Percentiles rank a stretch among this genome's conserved stretches.
Conservation (phyloP, 1,140 invertebrate species). For the Drepana arcuata region DNA sequence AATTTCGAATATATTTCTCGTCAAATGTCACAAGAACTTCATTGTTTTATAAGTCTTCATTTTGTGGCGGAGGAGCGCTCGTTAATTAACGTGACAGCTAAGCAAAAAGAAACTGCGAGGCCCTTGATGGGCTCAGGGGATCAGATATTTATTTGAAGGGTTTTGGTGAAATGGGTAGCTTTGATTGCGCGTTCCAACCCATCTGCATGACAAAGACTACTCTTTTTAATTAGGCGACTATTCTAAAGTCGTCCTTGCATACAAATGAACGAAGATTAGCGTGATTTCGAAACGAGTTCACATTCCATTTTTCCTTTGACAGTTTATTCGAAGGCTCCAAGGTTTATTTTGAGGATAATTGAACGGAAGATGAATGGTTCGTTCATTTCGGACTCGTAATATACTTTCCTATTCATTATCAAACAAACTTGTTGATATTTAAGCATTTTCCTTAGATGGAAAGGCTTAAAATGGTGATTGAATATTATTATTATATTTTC, state of each 20-base stretch:
- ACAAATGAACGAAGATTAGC: constrained; percentile 41
- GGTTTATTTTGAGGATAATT: too few relatives aligned
- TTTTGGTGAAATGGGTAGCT: constrained; percentile 12
- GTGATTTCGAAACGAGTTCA: constrained; percentile 17
- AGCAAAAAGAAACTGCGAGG: constrained; percentile 11
- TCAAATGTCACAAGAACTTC: constrained; percentile 3
- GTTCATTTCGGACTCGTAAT: too few relatives aligned
- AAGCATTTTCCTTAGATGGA: too few relatives aligned
- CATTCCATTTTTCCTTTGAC: too few relatives aligned
- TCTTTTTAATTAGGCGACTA: constrained; percentile 48
- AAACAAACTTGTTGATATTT: too few relatives aligned
- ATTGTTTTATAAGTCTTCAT: constrained; percentile 15
- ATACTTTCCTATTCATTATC: too few relatives aligned
- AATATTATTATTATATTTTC: too few relatives aligned
- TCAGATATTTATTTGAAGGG: constrained; percentile 23
- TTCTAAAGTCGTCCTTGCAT: constrained; percentile 30
- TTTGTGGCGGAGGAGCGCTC: not conserved
- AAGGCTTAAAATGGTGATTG: too few relatives aligned
- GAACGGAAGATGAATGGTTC: too few relatives aligned
- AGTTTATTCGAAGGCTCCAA: too few relatives aligned
- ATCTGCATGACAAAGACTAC: constrained; percentile 44
- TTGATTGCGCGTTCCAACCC: constrained; percentile 24
- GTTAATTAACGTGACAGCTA: constrained; percentile 13
- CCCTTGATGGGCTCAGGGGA: constrained; percentile 12
- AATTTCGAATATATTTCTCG: too few relatives aligned